Conservation (phyloP, 1,140 invertebrate species). For the Drosophila miranda region DNA sequence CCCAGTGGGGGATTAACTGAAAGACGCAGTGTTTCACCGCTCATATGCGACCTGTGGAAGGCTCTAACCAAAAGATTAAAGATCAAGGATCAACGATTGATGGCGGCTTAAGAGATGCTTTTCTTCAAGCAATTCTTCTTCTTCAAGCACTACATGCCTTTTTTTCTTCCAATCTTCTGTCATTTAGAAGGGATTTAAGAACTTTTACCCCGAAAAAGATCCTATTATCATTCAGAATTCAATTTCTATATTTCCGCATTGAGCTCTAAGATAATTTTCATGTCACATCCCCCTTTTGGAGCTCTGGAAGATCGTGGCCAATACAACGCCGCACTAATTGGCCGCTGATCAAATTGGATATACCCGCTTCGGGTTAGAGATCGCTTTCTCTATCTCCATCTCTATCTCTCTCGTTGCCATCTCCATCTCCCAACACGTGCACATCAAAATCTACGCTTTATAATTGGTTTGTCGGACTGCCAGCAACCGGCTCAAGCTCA, state of each 20-base stretch:
- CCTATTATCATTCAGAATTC: no score
- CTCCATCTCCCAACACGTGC: conserved; percentile 52
- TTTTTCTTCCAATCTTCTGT: no score
- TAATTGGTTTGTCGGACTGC: conserved; percentile 72
- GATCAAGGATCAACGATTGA: no score
- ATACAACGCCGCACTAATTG: conserved; percentile 22
- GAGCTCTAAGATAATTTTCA: no score
- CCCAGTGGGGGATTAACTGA: conserved; percentile 11
- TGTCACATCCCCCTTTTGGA: conserved; percentile 21
- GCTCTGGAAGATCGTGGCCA: conserved; percentile 25
- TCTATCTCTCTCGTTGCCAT: conserved; percentile 1
- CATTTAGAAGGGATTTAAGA: no score
- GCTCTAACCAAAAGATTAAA: no score
- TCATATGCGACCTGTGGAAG: conserved; percentile 3
- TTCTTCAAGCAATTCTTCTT: not conserved
- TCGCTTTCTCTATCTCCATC: conserved; percentile 12
- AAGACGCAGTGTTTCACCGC: conserved; percentile 7
- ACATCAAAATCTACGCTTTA: conserved; percentile 68
- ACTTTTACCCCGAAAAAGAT: no score
- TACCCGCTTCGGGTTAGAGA: conserved; percentile 40
- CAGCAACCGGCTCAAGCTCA: conserved; percentile 45
- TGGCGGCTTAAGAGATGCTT: no score
- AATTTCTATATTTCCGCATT: no score
- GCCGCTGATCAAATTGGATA: conserved; percentile 38
- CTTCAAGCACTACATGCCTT: not conserved